Evolutionary conservation across 2,797 vertebrate species (phyloP), one percentile per base, ranked within the genome.

Genomic region (Hirundo rustica): DNA sequence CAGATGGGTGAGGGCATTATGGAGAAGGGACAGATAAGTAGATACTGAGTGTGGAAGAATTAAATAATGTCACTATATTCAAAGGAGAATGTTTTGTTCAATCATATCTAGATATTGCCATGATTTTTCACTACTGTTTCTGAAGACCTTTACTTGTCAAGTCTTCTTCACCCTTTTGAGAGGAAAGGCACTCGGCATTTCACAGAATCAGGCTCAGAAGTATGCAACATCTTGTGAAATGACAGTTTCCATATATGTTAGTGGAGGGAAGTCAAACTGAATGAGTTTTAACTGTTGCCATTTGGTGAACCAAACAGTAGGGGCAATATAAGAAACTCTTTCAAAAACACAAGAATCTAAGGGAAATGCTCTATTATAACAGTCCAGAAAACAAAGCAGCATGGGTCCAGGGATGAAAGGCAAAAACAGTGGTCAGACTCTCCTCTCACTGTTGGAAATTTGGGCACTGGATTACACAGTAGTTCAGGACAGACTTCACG

Each of bases 1-100:
- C 18, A 66, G 42, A 68, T 4, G 7, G 60, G 16, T 67, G 10
- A 86, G 13, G 18, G 16, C 7, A 16, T 67, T n/a, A 20, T 26
- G 19, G 23, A 29, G 32, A 74, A 64, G 5, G 16, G 20, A 85
- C 11, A 65, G 26, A 13, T 44, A 80, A 68, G 11, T 3, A 48
- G 20, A 60, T 0, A 0, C 18, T 6, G 7, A 70, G 15, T 9
- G 16, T 55, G 48, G 4, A 21, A 87, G 16, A 76, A 79, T 0
- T 38, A 47, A 82, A 36, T 60, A 30, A 85, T 42, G 13, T 45
- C 36, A 55, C 40, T 70, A 44, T 32, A 85, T 34, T 18, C 11
- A 47, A 60, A 51, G 13, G 2, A 84, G 23, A 67, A 73, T 25
- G 10, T 14, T 51, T 84, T 36, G 27, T 86, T 75, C 44, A 72